These are phyloP conservation scores for Mastomys natalensis DNA, from an alignment of 2,113 vertebrate genomes.

Conservation along the genomic window DNA sequence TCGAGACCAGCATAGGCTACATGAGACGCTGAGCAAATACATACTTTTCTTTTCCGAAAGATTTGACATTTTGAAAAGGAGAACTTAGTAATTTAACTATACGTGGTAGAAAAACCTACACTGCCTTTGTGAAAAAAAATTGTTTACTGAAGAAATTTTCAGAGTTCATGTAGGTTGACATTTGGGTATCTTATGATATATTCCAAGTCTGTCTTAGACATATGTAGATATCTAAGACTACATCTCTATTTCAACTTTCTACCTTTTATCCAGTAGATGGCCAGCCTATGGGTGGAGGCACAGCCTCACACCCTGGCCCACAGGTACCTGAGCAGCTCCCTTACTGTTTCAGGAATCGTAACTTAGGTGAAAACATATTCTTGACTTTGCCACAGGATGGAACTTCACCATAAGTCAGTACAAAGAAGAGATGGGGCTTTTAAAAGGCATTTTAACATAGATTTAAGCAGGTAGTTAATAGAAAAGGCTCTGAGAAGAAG, in stretches of 20 bases:
- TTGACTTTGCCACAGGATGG: neutral
- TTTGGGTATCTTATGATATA: neutral
- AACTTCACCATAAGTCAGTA: neutral
- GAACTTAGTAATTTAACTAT: slow-evolving; percentile 26
- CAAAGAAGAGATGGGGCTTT: neutral
- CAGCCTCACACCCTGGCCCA: neutral
- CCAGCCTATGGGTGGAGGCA: neutral
- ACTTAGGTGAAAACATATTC: neutral
- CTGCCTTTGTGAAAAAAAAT: neutral
- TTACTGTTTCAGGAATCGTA: neutral
- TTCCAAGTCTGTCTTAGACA: neutral
- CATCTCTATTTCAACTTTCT: neutral
- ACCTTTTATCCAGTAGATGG: neutral
- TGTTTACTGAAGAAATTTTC: neutral
- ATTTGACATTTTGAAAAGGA: slow-evolving; percentile 13
- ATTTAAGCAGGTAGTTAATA: neutral
- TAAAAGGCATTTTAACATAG: neutral
- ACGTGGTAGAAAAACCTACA: slow-evolving; percentile 33
- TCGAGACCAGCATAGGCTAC: neutral
- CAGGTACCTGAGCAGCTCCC: neutral
- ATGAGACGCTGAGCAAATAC: neutral
- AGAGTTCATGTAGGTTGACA: neutral
- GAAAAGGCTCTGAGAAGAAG: neutral
- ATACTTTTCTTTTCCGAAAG: neutral
- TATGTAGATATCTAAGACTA: too few species aligned